phyloP scores from a whole-genome alignment of 1,140 invertebrate species.

The Trialeurodes vaporariorum region DNA sequence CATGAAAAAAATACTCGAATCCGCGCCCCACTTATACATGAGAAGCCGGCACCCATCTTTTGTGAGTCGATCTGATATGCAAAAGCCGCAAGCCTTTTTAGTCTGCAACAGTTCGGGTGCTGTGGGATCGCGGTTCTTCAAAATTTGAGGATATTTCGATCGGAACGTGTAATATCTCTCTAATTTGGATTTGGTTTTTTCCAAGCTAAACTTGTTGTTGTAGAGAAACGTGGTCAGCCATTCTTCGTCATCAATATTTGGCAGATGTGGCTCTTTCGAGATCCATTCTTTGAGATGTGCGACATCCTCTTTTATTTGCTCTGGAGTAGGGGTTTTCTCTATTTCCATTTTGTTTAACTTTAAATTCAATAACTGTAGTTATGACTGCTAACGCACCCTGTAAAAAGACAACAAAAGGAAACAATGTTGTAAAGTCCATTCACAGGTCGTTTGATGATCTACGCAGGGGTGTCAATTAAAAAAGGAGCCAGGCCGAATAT shows the following conservation, averaged over 20 bases:
- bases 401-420: too few species aligned
- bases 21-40: background rate
- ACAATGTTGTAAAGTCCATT: too few species aligned
- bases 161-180: background rate
- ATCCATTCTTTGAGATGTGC: background rate
- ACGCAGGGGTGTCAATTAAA: too few species aligned
- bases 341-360: too few species aligned
- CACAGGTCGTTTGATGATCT: too few species aligned
- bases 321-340: too few species aligned
- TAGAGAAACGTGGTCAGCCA: background rate
- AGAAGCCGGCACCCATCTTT: background rate
- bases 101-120: background rate
- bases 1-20: background rate
- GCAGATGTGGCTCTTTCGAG: background rate
- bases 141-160: background rate
- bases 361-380: too few species aligned
- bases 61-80: background rate
- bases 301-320: background rate
- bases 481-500: too few species aligned
- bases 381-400: too few species aligned
- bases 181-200: background rate
- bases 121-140: background rate
- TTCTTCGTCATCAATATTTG: background rate
- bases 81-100: background rate
- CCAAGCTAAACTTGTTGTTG: background rate